Percentiles rank a stretch among this genome's conserved stretches.
phyloP scores from a whole-genome alignment of 30 jellyfish, hydroid and myxozoan species.

The Aurelia sp. region DNA sequence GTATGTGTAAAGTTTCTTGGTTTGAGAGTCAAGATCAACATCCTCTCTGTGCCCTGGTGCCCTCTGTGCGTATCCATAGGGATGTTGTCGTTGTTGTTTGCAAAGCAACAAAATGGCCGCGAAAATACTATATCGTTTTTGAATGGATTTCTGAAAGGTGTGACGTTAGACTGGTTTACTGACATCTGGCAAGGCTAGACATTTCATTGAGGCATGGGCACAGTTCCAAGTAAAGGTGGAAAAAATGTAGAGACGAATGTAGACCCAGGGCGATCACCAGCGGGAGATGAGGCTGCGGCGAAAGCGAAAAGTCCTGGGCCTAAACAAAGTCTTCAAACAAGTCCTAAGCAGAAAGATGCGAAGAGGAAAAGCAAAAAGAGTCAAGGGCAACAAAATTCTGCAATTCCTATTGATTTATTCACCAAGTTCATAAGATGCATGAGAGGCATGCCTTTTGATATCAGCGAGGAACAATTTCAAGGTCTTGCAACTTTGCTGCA shows the following conservation, averaged over 20 bases:
- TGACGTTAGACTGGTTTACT: too few relatives aligned
- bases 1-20: too few relatives aligned
- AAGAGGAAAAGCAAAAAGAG: too few relatives aligned
- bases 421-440: slow-evolving; percentile 41
- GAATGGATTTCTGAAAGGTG: too few relatives aligned
- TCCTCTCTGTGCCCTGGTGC: background rate
- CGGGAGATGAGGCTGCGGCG: too few relatives aligned
- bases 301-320: background rate
- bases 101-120: background rate
- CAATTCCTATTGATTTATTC: slow-evolving; percentile 28
- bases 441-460: slow-evolving; percentile 54
- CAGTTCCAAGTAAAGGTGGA: background rate
- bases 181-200: too few relatives aligned
- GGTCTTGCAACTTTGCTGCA: slow-evolving; percentile 16
- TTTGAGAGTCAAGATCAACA: too few relatives aligned
- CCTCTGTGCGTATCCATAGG: slow-evolving; percentile 9
- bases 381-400: background rate
- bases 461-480: slow-evolving; percentile 49
- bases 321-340: background rate
- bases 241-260: background rate
- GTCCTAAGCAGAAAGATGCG: too few relatives aligned
- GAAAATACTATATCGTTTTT: too few relatives aligned
- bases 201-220: background rate
- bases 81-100: slow-evolving; percentile 32
- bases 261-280: background rate